Evolutionary conservation across 2,113 vertebrate genomes (phyloP).

Genomic region (Clarias batrachus): DNA sequence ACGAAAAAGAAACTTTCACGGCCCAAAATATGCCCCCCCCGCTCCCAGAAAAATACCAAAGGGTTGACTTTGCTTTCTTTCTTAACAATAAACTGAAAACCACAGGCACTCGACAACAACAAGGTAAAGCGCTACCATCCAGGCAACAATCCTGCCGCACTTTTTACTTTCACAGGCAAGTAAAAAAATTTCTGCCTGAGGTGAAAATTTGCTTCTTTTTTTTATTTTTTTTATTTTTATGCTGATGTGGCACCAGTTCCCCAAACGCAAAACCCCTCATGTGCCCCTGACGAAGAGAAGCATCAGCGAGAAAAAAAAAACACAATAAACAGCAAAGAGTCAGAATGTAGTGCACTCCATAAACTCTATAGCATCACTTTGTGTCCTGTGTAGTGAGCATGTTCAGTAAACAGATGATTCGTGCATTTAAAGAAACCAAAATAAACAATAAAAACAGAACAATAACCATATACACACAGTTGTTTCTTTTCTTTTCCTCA

Average conservation of each 20-base stretch:
- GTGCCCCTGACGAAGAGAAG: neutral
- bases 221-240: conserved; percentile 1
- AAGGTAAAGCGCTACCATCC: neutral
- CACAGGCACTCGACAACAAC: neutral
- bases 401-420: neutral
- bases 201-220: neutral
- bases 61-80: neutral
- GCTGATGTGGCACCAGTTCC: neutral
- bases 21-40: neutral
- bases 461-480: neutral
- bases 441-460: neutral
- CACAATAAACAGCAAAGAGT: neutral
- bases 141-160: neutral
- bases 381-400: neutral
- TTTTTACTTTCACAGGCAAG: neutral
- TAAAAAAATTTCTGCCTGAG: neutral
- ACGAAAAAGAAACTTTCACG: neutral
- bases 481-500: too few relatives aligned
- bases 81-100: neutral
- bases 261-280: neutral
- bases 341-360: neutral
- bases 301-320: conserved; percentile 9
- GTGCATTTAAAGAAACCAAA: neutral
- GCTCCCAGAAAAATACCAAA: neutral
- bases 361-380: neutral